These are phyloP conservation scores for Lamprologus tigripictilis DNA, from an alignment of 2,113 vertebrate species.

Conservation along the genomic window DNA sequence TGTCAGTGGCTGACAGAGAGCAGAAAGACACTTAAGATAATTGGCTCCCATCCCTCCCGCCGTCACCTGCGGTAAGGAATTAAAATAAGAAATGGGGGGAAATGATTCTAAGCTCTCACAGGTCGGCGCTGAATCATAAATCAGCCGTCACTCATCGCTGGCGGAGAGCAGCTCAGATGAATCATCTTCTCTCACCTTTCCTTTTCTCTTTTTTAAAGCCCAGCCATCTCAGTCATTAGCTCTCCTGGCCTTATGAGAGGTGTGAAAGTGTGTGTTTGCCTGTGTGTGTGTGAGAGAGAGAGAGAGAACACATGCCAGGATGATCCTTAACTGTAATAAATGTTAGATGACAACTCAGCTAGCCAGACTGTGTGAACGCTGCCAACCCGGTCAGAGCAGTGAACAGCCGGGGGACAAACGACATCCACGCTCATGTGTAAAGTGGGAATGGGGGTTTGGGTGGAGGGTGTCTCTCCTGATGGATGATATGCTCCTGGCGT, in stretches of 20 bases:
- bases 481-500: neutral
- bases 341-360: slow-evolving; percentile 45
- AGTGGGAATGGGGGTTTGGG: neutral
- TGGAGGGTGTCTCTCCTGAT: neutral
- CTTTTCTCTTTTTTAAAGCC: slow-evolving; percentile 42
- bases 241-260: slow-evolving; percentile 35
- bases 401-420: slow-evolving; percentile 20
- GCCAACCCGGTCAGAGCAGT: slow-evolving; percentile 32
- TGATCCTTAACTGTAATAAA: slow-evolving; percentile 66
- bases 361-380: slow-evolving; percentile 43
- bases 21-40: slow-evolving; percentile 65
- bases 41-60: slow-evolving; percentile 64
- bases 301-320: slow-evolving; percentile 39
- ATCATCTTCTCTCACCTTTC: slow-evolving; percentile 63
- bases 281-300: neutral
- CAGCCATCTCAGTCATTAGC: slow-evolving; percentile 63
- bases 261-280: neutral
- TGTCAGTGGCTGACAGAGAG: slow-evolving; percentile 52
- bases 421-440: slow-evolving; percentile 25
- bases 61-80: slow-evolving; percentile 61
- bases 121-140: slow-evolving; percentile 56
- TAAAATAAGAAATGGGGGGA: slow-evolving; percentile 64
- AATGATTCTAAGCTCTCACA: slow-evolving; percentile 62
- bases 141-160: slow-evolving; percentile 53
- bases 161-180: slow-evolving; percentile 42